Percentiles rank a stretch among this genome's conserved stretches.
These are phyloP conservation scores for Calliphora vicina DNA, from an alignment of 1,140 invertebrate species.

Conservation along the genomic window DNA sequence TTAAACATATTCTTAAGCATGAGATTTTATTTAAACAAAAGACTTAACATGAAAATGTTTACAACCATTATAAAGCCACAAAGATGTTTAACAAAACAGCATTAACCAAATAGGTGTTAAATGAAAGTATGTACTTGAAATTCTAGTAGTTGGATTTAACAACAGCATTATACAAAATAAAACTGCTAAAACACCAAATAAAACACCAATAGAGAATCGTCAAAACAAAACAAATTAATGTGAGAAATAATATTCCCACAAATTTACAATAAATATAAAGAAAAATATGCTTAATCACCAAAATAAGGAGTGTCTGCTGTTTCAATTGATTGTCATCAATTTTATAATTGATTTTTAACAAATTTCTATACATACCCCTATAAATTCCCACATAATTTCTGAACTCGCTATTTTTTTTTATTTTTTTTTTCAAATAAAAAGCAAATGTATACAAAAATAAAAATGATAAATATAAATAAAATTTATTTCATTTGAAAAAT, in stretches of 20 bases:
- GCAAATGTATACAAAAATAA: no score
- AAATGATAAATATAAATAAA: neutral
- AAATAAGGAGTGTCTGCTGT: neutral
- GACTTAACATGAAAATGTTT: neutral
- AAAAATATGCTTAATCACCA: neutral
- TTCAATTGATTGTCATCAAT: constrained; percentile 9
- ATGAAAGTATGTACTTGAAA: neutral
- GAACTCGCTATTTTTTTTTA: neutral
- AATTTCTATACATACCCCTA: no score
- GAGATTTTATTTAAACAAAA: neutral
- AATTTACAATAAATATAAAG: neutral
- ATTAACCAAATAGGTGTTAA: neutral
- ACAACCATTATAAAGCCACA: neutral
- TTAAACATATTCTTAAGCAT: no score
- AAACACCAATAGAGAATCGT: neutral
- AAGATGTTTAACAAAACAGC: neutral
- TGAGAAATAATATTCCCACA: neutral
- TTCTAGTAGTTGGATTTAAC: neutral
- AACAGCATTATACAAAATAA: neutral
- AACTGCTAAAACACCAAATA: neutral
- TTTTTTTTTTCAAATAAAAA: neutral
- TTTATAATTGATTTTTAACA: neutral
- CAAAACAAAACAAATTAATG: neutral
- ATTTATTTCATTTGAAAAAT: neutral
- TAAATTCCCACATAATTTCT: neutral